A percentile compares a stretch with the other conserved stretches of the same genome.
Evolutionary conservation across 2,113 vertebrate species (phyloP).

Genomic region (Casuarius casuarius): DNA sequence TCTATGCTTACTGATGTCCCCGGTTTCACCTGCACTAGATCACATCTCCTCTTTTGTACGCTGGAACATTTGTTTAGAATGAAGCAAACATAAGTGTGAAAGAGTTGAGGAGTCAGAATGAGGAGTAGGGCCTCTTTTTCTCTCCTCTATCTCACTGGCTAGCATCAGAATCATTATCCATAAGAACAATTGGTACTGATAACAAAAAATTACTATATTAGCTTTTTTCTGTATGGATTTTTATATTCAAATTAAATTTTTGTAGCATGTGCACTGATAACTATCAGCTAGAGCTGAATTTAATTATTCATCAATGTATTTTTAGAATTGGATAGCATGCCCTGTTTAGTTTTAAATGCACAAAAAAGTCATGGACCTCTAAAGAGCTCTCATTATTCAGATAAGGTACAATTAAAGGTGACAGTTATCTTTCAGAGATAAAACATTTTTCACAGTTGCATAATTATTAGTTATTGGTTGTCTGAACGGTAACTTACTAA

Average conservation of each 20-base stretch:
- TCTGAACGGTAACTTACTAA: background rate
- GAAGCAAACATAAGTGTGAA: background rate
- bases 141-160: background rate
- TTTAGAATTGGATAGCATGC: conserved; percentile 27
- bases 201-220: background rate
- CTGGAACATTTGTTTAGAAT: background rate
- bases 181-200: background rate
- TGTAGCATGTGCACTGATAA: background rate
- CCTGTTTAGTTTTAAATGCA: conserved; percentile 32
- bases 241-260: conserved; percentile 14
- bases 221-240: background rate
- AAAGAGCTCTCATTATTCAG: background rate
- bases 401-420: background rate
- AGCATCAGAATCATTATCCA: background rate
- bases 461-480: background rate
- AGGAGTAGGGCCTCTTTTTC: background rate
- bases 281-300: conserved; percentile 20
- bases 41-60: background rate
- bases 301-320: conserved; percentile 19
- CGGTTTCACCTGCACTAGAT: background rate
- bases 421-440: background rate
- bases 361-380: background rate
- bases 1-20: background rate
- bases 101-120: background rate
- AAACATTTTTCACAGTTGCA: background rate